Conservation (phyloP, 1,140 invertebrate species). For the Bombus pascuorum region DNA sequence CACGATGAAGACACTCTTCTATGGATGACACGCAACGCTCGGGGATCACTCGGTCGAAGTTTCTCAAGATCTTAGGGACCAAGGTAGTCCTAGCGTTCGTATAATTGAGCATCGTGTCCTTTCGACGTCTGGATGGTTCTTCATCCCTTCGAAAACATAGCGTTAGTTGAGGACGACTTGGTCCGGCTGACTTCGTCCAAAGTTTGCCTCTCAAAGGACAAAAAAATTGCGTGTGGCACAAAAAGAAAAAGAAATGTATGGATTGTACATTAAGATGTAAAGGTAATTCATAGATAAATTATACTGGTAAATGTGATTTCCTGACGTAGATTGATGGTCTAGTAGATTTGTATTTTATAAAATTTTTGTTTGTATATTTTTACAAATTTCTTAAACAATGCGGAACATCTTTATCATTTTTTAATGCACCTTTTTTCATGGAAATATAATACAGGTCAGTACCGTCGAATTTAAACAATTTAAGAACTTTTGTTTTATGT, state of each 20-base stretch:
- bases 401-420: too few species aligned
- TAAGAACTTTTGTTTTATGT: too few species aligned
- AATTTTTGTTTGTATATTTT: not conserved
- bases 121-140: not conserved
- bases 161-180: conserved; percentile 9
- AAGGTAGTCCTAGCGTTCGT: conserved; percentile 45
- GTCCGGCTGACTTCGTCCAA: conserved; percentile 19
- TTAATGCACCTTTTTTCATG: too few species aligned
- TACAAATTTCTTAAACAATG: too few species aligned
- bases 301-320: too few species aligned
- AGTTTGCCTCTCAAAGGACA: conserved; percentile 24
- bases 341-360: not conserved
- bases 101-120: conserved; percentile 68
- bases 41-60: conserved; percentile 55
- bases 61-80: conserved; percentile 65
- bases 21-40: conserved; percentile 12
- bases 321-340: not conserved
- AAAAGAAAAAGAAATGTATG: not conserved
- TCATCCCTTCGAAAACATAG: conserved; percentile 27
- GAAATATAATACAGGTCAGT: too few species aligned
- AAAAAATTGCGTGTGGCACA: not conserved
- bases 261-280: not conserved
- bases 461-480: too few species aligned
- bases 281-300: not conserved
- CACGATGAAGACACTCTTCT: conserved; percentile 16